phyloP scores from a whole-genome alignment of 2,797 vertebrate species.

The Dipus sagitta region DNA sequence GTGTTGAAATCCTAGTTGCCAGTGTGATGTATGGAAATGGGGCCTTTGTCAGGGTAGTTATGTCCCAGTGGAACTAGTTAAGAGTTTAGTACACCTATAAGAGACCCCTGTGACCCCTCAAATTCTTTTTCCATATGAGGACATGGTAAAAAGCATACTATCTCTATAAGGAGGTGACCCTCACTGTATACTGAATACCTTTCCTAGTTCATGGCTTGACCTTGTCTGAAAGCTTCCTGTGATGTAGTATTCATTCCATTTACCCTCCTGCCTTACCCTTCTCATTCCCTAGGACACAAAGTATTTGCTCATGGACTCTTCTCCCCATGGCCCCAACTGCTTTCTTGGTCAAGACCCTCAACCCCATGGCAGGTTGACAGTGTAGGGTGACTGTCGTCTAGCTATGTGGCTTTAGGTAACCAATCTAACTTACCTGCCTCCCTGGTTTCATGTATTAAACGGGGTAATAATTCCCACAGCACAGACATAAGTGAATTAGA shows the following conservation, averaged over 20 bases:
- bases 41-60: not conserved
- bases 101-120: not conserved
- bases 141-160: not conserved
- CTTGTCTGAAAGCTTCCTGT: not conserved
- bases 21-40: not conserved
- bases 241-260: not conserved
- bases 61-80: not conserved
- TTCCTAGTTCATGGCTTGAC: not conserved
- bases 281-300: not conserved
- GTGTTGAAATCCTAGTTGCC: not conserved
- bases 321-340: not conserved
- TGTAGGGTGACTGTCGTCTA: not conserved
- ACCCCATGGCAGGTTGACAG: not conserved
- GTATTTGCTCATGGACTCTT: not conserved
- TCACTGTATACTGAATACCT: not conserved
- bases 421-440: not conserved
- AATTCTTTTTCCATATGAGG: not conserved
- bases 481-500: not conserved
- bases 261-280: not conserved
- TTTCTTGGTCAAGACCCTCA: not conserved
- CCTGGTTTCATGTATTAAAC: slow-evolving; percentile 10
- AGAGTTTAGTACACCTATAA: not conserved
- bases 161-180: not conserved
- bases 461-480: not conserved
- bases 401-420: not conserved